Evolutionary conservation across 2,113 vertebrate genomes (phyloP), one percentile per base, ranked within the genome.

Genomic region (Leiothrix lutea): DNA sequence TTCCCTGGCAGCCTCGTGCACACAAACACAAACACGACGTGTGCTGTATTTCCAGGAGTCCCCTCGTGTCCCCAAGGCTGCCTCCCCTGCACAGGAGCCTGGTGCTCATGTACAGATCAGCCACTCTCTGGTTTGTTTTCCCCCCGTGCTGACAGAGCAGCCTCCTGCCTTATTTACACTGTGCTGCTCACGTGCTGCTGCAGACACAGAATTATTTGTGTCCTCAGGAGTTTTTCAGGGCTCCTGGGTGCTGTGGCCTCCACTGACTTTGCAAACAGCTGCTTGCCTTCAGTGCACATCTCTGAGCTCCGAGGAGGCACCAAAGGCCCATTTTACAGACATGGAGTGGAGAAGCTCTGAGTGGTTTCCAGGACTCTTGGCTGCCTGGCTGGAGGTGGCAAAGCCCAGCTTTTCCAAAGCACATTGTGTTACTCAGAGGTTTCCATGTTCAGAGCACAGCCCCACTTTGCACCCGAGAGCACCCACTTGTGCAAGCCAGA

Each of bases 221-320:
- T 26, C 79, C 70, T 74, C 74, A 21, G 6, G 90, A 82, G 94
- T 25, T 92, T 72, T 45, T 12, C 85, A 18, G 64, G 44, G 74
- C 40, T 95, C 10, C 73, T 56, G n/a, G 0, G 70, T 3, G 1
- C 85, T 25, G 31, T 13, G 66, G 73, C 65, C 90, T 87, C 69
- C 9, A 0, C 38, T 93, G 6, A 0, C 72, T 51, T 6, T 23
- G n/a, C 86, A 33, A 58, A 42, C n/a, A 36, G 35, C 44, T 11
- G 0, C 40, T 70, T 9, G 0, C 15, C 5, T 33, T 40, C 21
- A 7, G 70, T 2, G 1, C 9, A 2, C 9, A 31, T 12, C 57
- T 67, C 78, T 1, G 1, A 69, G 87, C 57, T 54, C 29, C 0
- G 0, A 24, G 35, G 9, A 91, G 21, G 42, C 38, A 57, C 66